Percentiles rank a stretch among this genome's conserved stretches.
These are phyloP conservation scores for Malaclemys terrapin DNA, from an alignment of 2,113 vertebrate genomes.

Conservation along the genomic window DNA sequence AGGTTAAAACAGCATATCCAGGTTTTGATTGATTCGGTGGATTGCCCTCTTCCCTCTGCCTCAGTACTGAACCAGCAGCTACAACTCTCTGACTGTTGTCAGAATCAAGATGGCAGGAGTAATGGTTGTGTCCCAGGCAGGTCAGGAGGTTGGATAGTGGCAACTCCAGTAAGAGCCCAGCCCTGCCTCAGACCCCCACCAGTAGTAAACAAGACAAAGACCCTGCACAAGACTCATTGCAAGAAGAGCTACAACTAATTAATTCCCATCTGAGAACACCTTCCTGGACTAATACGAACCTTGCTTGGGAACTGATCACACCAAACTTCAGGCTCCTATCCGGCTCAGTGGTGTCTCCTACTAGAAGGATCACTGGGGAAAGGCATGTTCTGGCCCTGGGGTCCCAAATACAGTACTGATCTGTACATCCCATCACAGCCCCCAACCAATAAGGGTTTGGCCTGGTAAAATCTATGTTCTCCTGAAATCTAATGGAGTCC, in stretches of 20 bases:
- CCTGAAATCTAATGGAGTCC: background rate
- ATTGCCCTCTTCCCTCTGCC: constrained; percentile 22
- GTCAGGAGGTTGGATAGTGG: background rate
- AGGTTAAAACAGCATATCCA: constrained; percentile 5
- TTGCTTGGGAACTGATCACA: background rate
- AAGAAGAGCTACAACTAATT: background rate
- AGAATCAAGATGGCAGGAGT: background rate
- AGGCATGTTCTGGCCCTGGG: background rate
- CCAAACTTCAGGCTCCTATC: background rate
- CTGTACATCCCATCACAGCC: background rate
- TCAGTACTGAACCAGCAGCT: background rate
- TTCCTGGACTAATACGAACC: background rate
- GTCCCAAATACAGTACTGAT: background rate
- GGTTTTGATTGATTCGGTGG: background rate
- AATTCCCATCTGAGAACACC: background rate
- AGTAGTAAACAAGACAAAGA: background rate
- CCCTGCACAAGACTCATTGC: background rate
- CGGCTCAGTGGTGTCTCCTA: background rate
- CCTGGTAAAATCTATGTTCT: background rate
- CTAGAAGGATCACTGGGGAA: background rate
- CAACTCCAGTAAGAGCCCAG: background rate
- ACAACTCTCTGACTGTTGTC: background rate
- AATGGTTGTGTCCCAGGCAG: background rate
- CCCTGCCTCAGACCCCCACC: background rate
- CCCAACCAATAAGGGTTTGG: background rate